Percentiles rank a stretch among this genome's conserved stretches.
phyloP scores from a whole-genome alignment of 1,140 invertebrate species.

The Patella vulgata region DNA sequence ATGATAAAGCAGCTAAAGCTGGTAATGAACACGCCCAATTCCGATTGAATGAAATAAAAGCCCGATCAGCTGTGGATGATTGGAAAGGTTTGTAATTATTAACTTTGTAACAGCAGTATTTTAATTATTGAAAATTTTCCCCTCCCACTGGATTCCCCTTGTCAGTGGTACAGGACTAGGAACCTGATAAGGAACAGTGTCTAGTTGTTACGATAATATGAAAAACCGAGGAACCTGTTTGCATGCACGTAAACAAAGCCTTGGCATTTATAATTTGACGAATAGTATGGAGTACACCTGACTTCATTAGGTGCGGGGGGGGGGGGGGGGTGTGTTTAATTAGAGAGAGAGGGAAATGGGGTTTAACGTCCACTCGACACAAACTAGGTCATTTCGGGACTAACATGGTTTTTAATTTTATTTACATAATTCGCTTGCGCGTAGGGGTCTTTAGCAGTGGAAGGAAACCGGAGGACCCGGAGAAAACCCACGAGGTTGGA shows the following conservation, averaged over 20 bases:
- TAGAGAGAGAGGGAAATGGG: too few species aligned
- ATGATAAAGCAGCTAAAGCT: conserved; percentile 38
- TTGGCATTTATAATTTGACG: background rate
- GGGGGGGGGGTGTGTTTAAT: too few species aligned
- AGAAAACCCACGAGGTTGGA: too few species aligned
- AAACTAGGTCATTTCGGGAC: too few species aligned
- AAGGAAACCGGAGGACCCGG: too few species aligned
- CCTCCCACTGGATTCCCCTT: background rate
- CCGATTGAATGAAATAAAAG: conserved; percentile 32
- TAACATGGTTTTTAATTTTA: too few species aligned
- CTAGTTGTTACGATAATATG: background rate
- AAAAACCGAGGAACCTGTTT: background rate
- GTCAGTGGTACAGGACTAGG: background rate
- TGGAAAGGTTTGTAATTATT: conserved; percentile 12
- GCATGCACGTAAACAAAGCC: background rate
- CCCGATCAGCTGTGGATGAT: conserved; percentile 10
- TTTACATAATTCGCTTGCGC: too few species aligned
- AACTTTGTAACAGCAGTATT: background rate
- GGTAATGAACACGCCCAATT: conserved; percentile 43
- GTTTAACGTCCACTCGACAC: too few species aligned
- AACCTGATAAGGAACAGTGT: background rate
- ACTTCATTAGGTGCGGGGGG: too few species aligned
- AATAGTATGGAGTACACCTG: too few species aligned
- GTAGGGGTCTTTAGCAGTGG: too few species aligned
- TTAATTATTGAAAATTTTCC: background rate